These are phyloP conservation scores for Melitaea athalia DNA, from an alignment of 2,888 invertebrate species.

Conservation along the genomic window DNA sequence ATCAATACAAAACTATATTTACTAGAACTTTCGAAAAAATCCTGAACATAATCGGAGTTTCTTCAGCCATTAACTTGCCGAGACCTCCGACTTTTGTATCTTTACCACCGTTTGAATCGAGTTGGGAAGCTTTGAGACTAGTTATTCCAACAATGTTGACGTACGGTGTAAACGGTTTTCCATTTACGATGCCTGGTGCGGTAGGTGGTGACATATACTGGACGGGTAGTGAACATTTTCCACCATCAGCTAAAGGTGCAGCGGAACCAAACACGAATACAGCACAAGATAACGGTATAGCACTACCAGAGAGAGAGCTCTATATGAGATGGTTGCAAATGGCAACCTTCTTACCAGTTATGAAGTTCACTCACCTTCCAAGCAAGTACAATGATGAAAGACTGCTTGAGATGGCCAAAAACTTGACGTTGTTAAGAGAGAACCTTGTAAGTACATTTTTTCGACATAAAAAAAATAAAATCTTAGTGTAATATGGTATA, in stretches of 20 bases:
- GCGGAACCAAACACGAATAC: conserved; percentile 53
- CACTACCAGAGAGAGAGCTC: conserved; percentile 89
- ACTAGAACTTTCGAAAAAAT: conserved; percentile 84
- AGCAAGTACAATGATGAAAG: conserved; percentile 92
- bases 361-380: conserved; percentile 95
- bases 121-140: conserved; percentile 92
- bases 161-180: conserved; percentile 95
- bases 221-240: conserved; percentile 81
- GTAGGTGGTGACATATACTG: conserved; percentile 94
- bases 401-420: conserved; percentile 89
- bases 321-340: conserved; percentile 96
- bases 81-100: conserved; percentile 93
- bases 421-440: conserved; percentile 87
- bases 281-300: conserved; percentile 70
- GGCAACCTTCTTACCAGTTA: conserved; percentile 94
- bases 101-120: conserved; percentile 91
- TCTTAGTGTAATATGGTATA: no score
- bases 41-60: conserved; percentile 89
- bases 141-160: conserved; percentile 94
- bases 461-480: no score
- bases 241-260: conserved; percentile 76
- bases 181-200: conserved; percentile 95
- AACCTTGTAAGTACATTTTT: conserved; percentile 81
- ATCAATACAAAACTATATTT: conserved; percentile 90
- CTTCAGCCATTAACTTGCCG: conserved; percentile 91